Percentiles rank a stretch among this genome's conserved stretches.
These are phyloP conservation scores for Melanophora roralis DNA, from an alignment of 2,888 invertebrate species.

Conservation along the genomic window DNA sequence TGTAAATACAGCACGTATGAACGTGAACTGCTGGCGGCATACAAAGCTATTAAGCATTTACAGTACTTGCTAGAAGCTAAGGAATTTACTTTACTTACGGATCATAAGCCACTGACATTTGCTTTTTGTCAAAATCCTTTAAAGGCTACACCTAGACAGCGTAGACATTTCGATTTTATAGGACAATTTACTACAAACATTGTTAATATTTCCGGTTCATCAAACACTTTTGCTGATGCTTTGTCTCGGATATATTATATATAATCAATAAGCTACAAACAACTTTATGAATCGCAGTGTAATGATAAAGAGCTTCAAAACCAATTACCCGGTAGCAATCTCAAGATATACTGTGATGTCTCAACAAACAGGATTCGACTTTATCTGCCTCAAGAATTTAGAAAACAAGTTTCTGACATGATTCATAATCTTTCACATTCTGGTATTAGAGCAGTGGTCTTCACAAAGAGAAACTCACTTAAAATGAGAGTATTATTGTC, in stretches of 20 bases:
- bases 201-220: neutral
- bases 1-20: conserved; percentile 33
- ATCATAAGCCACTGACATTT: neutral
- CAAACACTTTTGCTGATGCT: neutral
- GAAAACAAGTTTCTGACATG: no score
- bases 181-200: no score
- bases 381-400: no score
- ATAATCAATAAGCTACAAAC: neutral
- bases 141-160: neutral
- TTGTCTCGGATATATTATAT: neutral
- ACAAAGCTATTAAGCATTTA: no score
- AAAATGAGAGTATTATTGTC: no score
- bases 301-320: no score
- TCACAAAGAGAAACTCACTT: no score
- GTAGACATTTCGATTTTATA: neutral
- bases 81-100: no score
- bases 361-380: neutral
- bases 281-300: neutral
- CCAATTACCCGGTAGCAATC: neutral
- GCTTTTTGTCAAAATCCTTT: neutral
- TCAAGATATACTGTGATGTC: neutral
- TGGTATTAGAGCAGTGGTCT: no score
- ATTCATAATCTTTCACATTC: no score
- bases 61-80: no score
- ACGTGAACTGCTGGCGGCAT: conserved; percentile 10